These are phyloP conservation scores for Drosophila phalerata DNA, from an alignment of 2,888 invertebrate species.

Conservation along the genomic window DNA sequence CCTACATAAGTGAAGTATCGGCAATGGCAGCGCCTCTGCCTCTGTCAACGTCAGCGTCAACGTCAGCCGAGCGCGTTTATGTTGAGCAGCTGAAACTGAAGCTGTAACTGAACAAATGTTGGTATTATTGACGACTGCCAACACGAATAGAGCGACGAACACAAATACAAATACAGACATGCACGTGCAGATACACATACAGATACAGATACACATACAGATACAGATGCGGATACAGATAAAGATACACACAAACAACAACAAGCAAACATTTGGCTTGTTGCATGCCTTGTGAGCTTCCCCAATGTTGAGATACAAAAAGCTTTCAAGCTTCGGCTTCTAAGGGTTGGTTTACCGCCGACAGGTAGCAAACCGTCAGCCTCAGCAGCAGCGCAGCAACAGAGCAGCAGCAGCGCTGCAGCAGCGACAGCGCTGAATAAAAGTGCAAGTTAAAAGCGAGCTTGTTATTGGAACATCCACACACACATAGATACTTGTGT, in stretches of 20 bases:
- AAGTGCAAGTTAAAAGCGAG: constrained; percentile 50
- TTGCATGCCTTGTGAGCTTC: constrained; percentile 70
- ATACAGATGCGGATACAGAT: constrained; percentile 24
- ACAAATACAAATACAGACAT: constrained; percentile 23
- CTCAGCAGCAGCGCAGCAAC: not conserved
- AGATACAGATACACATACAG: constrained; percentile 14
- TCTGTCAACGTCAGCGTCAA: constrained; percentile 16
- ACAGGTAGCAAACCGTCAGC: constrained; percentile 25
- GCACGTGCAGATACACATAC: constrained; percentile 10
- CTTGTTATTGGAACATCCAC: constrained; percentile 21
- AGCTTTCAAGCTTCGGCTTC: constrained; percentile 48
- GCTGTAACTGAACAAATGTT: constrained; percentile 49
- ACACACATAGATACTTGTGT: constrained; percentile 3
- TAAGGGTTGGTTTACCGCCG: constrained; percentile 60
- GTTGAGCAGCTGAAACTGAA: constrained; percentile 55
- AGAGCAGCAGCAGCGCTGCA: constrained; percentile 7
- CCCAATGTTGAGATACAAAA: constrained; percentile 73
- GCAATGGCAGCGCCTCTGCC: constrained; percentile 16
- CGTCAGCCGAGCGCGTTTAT: constrained; percentile 53
- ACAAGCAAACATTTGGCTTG: constrained; percentile 60
- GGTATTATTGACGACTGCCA: constrained; percentile 51
- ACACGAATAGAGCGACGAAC: constrained; percentile 36
- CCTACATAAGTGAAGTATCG: constrained; percentile 73
- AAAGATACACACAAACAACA: constrained; percentile 35
- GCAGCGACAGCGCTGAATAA: constrained; percentile 27